A percentile compares a stretch with the other conserved stretches of the same genome.
These are phyloP conservation scores for Pasiphila rectangulata DNA, from an alignment of 2,888 invertebrate species.

Conservation along the genomic window DNA sequence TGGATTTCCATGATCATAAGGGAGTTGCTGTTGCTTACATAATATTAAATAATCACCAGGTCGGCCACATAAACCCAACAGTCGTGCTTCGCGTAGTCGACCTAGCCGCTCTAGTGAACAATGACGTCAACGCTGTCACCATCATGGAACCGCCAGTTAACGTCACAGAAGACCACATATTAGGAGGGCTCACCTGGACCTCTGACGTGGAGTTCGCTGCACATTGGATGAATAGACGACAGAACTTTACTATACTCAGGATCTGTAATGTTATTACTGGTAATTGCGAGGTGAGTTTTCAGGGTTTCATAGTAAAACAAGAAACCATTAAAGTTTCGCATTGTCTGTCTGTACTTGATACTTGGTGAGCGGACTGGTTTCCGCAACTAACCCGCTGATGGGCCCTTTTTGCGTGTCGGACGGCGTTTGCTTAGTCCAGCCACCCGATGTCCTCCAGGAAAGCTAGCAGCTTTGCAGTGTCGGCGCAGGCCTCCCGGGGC, in stretches of 20 bases:
- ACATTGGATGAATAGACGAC: conserved; percentile 92
- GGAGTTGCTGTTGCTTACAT: too few species aligned
- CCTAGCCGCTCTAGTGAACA: conserved; percentile 52
- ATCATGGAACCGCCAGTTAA: conserved; percentile 70
- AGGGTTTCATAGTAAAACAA: not conserved
- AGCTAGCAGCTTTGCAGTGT: too few species aligned
- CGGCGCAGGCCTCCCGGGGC: too few species aligned
- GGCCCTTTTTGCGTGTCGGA: too few species aligned
- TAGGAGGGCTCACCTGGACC: conserved; percentile 88
- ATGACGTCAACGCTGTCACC: conserved; percentile 42
- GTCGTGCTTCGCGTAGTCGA: conserved; percentile 84
- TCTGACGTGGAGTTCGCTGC: conserved; percentile 83
- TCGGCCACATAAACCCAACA: conserved; percentile 86
- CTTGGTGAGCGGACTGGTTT: too few species aligned
- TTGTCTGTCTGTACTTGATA: too few species aligned
- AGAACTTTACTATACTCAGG: conserved; percentile 85
- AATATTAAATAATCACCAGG: conserved; percentile 57
- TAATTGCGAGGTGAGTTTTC: conserved; percentile 49
- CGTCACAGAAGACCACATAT: conserved; percentile 83
- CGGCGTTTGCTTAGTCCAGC: too few species aligned
- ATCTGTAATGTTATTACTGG: conserved; percentile 73
- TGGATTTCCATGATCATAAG: too few species aligned
- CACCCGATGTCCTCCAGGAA: too few species aligned
- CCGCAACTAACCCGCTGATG: too few species aligned
- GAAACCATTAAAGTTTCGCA: too few species aligned